phyloP scores from a whole-genome alignment of 2,113 vertebrate genomes.

The Protobothrops flavoviridis region DNA sequence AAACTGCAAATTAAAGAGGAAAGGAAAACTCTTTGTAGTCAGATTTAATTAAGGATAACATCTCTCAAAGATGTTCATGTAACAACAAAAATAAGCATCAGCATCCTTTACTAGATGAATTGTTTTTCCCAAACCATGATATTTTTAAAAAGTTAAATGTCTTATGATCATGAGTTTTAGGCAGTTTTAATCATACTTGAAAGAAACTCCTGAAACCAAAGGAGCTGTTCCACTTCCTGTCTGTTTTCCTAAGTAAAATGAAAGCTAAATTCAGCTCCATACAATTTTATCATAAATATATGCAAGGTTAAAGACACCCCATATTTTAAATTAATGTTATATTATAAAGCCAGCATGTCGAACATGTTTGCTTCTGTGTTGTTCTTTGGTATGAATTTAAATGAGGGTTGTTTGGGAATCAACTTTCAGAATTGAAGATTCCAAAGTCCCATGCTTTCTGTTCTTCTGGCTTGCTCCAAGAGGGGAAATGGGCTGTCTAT shows the following conservation, averaged over 20 bases:
- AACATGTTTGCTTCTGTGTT: not conserved
- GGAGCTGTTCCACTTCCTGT: not conserved
- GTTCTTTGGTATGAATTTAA: not conserved
- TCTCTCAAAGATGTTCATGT: constrained; percentile 1
- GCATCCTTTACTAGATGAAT: not conserved
- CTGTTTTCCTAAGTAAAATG: not conserved
- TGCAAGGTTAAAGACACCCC: not conserved
- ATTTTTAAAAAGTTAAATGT: not conserved
- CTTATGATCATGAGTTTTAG: not conserved
- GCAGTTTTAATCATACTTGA: not conserved
- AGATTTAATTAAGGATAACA: constrained; percentile 19
- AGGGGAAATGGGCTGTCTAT: not conserved
- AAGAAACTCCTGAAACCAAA: not conserved
- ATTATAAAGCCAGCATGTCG: not conserved
- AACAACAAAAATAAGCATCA: not conserved
- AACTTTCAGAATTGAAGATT: not conserved
- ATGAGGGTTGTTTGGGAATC: not conserved
- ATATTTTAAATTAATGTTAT: not conserved
- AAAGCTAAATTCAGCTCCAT: not conserved
- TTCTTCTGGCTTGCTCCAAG: not conserved
- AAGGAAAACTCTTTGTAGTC: not conserved
- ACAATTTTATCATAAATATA: not conserved
- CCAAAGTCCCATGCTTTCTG: not conserved
- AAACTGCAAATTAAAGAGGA: constrained; percentile 17
- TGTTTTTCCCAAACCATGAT: not conserved